Base-by-base conservation (phyloP, 2,888 invertebrate species). In the Sphaerophoria rueppellii region DNA sequence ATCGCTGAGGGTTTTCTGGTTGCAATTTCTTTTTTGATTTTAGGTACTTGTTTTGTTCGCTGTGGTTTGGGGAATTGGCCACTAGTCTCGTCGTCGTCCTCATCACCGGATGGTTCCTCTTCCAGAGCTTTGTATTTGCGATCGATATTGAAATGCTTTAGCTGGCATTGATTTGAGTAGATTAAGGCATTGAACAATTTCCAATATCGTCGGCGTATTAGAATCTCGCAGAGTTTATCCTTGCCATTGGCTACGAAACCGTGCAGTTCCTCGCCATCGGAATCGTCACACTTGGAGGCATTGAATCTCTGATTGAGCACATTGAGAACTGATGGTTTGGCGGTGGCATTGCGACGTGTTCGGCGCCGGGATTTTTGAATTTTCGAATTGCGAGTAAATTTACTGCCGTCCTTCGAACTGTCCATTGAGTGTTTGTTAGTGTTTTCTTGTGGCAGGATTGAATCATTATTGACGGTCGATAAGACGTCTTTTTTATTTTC, bases 101-200 rank as follows among this genome's bases (percentile, higher is more conserved):
- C 70, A 4, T 69, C 65, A 37, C 40, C 52, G 24, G 60, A 32
- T 7, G 72, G 70, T 7, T 46, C 74, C 48, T 78, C 83, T 52
- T 75, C 80, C n/a, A 79, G 61, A 67, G 85, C 78, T 14, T 90
- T 89, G 43, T 90, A 89, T 9, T 89, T 89, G 6, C 91, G 88
- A 40, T 87, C 87, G 37, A 88, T 87, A 40, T 90, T 88, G n/a
- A 90, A 91, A 7, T 87, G 81, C 79, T 89, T 90, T 0, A 91
- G 87, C 32, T 89, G 87, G 14, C 86, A 82, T 50, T 91, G 91
- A 0, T 90, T 88, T 0, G 87, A 85, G 50, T 87, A 88, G 12
- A 91, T 77, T 12, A 89, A 69, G 0, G 87, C 60, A 34, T 89
- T 89, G 81, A 88, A 90, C 3, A 87, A 81, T 7, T 90, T 89